phyloP scores from a whole-genome alignment of 2,113 vertebrate genomes.

The Serinus canaria region DNA sequence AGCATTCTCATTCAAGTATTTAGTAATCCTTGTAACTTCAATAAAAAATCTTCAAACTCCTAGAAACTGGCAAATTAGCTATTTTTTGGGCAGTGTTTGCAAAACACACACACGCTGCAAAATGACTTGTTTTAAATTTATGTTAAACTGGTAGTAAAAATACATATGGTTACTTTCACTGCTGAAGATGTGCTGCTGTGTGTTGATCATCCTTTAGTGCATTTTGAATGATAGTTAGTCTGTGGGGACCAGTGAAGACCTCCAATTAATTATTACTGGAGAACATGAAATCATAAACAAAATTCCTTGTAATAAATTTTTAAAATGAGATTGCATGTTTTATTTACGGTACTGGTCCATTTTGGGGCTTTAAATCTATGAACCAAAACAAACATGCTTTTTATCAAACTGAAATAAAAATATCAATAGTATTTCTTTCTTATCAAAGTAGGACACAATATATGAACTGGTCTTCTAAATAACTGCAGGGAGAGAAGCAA shows the following conservation, averaged over 20 bases:
- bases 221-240: conserved; percentile 78
- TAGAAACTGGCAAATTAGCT: conserved; percentile 8
- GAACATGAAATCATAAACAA: conserved; percentile 86
- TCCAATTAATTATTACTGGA: conserved; percentile 86
- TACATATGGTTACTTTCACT: conserved; percentile 60
- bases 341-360: conserved; percentile 83
- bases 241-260: conserved; percentile 77
- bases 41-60: neutral
- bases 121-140: conserved; percentile 30
- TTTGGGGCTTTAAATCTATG: conserved; percentile 81
- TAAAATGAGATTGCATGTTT: conserved; percentile 84
- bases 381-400: conserved; percentile 78
- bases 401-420: conserved; percentile 72
- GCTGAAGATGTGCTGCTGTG: conserved; percentile 55
- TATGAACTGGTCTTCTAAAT: conserved; percentile 67
- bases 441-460: conserved; percentile 71
- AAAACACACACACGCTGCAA: conserved; percentile 2
- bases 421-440: conserved; percentile 77
- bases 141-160: conserved; percentile 55
- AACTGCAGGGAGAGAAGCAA: conserved; percentile 24
- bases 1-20: conserved; percentile 5
- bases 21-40: neutral
- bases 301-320: conserved; percentile 90
- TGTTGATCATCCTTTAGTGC: conserved; percentile 73
- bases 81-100: conserved; percentile 21